Evolutionary conservation across 2,797 vertebrate genomes (phyloP), one percentile per base, ranked within the genome.

Genomic region (Phyllotis vaccarum): DNA sequence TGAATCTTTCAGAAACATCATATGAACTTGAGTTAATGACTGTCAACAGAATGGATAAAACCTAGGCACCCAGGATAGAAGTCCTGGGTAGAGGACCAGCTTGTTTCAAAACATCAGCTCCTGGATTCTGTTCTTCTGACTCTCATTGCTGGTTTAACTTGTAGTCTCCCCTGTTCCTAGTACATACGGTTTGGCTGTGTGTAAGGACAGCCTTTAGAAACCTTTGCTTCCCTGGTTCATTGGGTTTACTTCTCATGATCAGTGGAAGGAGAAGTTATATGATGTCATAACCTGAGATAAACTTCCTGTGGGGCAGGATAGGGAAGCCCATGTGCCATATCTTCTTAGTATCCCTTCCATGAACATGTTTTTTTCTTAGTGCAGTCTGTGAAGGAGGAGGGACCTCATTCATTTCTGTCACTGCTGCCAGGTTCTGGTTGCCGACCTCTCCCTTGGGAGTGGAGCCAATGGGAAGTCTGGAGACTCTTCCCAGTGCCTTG

Each of bases 401-500:
- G 81, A 54, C 72, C 83, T 91, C 54, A 74, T 37, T 85, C 60
- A 10, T 1, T 87, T 68, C 37, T 93, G 43, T 87, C 82, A 13
- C n/a, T 17, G 34, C 54, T 49, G 7, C 34, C 24, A 2, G 6
- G 49, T 24, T 43, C 75, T 40, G 54, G 58, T 75, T 16, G 21
- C 9, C 46, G 81, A 58, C 82, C 91, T 93, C 91, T 91, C 75
- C 95, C 60, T 81, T 85, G 54, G 64, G 88, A 86, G 78, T 2
- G 90, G 87, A 96, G 93, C 97, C 97, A 97, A 49, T 90, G 85
- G 89, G 95, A 92, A 89, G 89, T 85, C 93, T 93, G 78, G 90
- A 72, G 68, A 79, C 64, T 90, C 79, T 94, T 78, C 68, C 76
- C 91, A 66, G 83, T 62, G 54, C 40, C 56, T 62, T 93, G 91